Base-by-base conservation (phyloP, 2,113 vertebrate genomes). In the Oostethus manadensis region DNA sequence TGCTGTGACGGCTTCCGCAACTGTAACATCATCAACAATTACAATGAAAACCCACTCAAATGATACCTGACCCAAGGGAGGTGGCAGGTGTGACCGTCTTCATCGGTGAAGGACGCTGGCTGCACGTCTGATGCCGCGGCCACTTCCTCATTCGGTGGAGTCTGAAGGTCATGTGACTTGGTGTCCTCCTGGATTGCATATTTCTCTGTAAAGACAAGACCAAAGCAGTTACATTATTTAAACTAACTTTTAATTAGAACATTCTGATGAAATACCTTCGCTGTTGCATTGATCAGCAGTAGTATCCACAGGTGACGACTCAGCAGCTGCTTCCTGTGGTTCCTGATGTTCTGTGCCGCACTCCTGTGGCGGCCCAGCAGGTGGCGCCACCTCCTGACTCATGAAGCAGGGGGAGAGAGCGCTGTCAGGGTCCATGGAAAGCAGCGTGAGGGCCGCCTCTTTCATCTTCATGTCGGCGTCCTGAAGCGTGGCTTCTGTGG, bases 371-470 rank as follows among this genome's bases (percentile, higher is more conserved):
- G 2, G 2, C 16, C 5, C 51, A 20, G 13, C 48, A 20, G 21
- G 18, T 10, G 53, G 3, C 4, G 73, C 64, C 2, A 66, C 72
- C n/a, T 29, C 47, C 14, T 62, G 73, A 8, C 64, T 16, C 1
- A 76, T 58, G 26, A 86, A 49, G 51, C 54, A 44, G n/a, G 81
- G 60, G 7, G 83, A 69, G 40, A 84, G 44, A 0, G 74, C 71
- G 16, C 85, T 79, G 23, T 90, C 83, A 0, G 90, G 86, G 56
- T 89, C 90, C 90, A 92, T 92, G 48, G 90, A 92, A n/a, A 92
- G 89, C 63, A 92, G 77, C 0, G 89, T 88, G 22, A 92, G 85
- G 3, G 90, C 90, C 0, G 90, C 90, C 64, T 91, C 90, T 44
- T 90, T 88, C 89, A 89, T 91, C 75, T 89, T 90, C 70, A 86